Conservation (phyloP, 2,797 vertebrate species). For the Linurgus olivaceus region DNA sequence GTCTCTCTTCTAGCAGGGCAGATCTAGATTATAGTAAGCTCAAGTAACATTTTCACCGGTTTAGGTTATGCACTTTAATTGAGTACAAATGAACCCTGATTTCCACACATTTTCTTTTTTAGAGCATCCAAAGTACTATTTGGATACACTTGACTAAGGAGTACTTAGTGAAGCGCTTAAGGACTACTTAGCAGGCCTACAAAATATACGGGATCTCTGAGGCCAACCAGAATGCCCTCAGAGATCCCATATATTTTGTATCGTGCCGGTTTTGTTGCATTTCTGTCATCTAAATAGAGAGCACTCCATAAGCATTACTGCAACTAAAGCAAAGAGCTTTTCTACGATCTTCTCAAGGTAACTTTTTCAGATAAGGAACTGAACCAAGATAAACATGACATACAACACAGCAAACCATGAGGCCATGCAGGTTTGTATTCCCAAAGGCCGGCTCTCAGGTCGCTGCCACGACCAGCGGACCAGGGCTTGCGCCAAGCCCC, state of each 20-base stretch:
- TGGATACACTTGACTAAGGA: fast-evolving
- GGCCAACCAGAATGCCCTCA: fast-evolving
- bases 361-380: neutral
- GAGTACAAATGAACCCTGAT: neutral
- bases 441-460: neutral
- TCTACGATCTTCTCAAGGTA: fast-evolving
- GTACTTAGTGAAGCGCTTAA: too few relatives aligned
- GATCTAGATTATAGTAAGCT: neutral
- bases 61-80: neutral
- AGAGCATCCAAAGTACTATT: neutral
- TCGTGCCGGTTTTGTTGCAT: fast-evolving
- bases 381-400: neutral
- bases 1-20: neutral
- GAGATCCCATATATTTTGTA: fast-evolving
- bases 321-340: neutral
- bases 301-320: fast-evolving
- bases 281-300: neutral
- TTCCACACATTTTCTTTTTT: neutral
- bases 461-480: too few relatives aligned
- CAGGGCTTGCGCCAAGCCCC: neutral
- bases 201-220: too few relatives aligned
- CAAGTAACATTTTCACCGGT: neutral
- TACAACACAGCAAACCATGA: fast-evolving
- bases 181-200: neutral
- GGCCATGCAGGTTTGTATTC: neutral